Percentiles rank a stretch among this genome's conserved stretches.
Conservation (phyloP, 2,113 vertebrate genomes). For the Tinamus guttatus region DNA sequence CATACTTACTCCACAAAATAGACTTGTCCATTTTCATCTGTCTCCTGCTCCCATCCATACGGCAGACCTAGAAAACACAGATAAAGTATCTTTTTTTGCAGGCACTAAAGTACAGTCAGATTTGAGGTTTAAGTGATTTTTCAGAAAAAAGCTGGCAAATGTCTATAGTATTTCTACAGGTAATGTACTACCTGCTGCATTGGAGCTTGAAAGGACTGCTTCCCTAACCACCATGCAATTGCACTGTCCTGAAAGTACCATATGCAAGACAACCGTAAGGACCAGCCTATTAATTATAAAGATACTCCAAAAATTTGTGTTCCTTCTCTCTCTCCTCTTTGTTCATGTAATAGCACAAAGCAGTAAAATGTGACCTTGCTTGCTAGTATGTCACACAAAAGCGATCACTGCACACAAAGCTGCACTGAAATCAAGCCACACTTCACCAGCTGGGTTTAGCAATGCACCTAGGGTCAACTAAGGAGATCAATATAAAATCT, state of each 20-base stretch:
- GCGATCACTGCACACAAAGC: not conserved
- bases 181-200: not conserved
- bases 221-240: not conserved
- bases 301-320: not conserved
- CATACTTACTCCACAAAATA: slow-evolving; percentile 96
- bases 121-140: not conserved
- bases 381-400: not conserved
- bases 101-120: not conserved
- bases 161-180: not conserved
- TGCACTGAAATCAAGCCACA: not conserved
- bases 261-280: not conserved
- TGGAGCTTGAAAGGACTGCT: not conserved
- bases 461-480: not conserved
- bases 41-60: slow-evolving; percentile 97
- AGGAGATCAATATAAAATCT: not conserved
- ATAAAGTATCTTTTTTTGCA: not conserved
- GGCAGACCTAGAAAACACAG: slow-evolving; percentile 87
- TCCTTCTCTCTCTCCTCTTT: not conserved
- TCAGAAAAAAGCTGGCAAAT: not conserved
- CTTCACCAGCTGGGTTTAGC: not conserved
- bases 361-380: not conserved
- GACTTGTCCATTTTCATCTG: slow-evolving; percentile 90
- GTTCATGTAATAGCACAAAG: not conserved
- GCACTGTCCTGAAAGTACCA: not conserved
- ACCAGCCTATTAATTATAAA: not conserved